Base-by-base conservation (phyloP, 2,797 vertebrate species). In the Apodemus agrarius region DNA sequence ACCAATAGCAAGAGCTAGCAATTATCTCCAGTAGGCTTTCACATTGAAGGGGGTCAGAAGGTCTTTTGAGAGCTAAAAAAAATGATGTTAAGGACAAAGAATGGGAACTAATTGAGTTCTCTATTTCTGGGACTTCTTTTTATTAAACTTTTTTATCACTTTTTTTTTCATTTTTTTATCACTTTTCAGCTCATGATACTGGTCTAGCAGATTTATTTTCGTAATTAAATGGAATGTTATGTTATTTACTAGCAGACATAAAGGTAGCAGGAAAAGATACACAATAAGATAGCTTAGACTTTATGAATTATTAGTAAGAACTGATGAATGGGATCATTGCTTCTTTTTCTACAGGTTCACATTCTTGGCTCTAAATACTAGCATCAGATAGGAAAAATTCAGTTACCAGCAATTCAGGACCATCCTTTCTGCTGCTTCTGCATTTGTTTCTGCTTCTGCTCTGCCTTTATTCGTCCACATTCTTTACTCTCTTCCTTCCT, bases 171-270 rank as follows among this genome's bases (percentile, higher is more conserved):
- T 43, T 69, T 98, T 98, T 98, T 95, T 97, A 98, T 98, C 97
- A 97, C 85, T 98, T 98, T 98, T 92, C 97, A 31, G 79, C 16
- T 65, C 49, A 79, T 95, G 72, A 92, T 95, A 96, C 69, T 97
- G 76, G 87, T 89, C 94, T 76, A 89, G 11, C 96, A 97, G 98
- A 98, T 98, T 98, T 98, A 98, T 98, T 95, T 98, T 96, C 97
- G 94, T 97, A 98, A 98, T 98, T 98, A 98, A 98, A 94, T 81
- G 82, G 95, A 85, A 95, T 78, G 89, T 98, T 99, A 98, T 98
- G 89, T 98, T 99, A 98, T 98, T 98, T 98, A 98, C 98, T 97
- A 97, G 96, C 61, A 96, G 96, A 97, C 91, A 97, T 46, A 97
- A 96, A 93, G 89, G 93, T 97, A 88, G 87, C 94, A 94, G 94